These are phyloP conservation scores for Andrena marginata DNA, from an alignment of 2,888 invertebrate genomes.

Conservation along the genomic window DNA sequence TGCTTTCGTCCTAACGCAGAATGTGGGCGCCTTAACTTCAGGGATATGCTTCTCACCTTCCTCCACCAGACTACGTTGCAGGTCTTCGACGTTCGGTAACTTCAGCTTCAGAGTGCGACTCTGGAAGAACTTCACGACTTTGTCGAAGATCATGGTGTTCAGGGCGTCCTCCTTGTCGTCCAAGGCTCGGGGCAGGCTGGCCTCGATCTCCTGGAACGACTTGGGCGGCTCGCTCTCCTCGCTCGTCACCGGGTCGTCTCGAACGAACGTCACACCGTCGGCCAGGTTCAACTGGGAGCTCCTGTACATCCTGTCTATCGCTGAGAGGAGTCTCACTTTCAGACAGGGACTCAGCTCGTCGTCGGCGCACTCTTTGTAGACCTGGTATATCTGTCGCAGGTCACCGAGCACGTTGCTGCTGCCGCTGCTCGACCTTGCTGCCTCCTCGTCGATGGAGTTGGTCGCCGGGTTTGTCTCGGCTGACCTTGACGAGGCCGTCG, in stretches of 20 bases:
- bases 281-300: constrained; percentile 88
- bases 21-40: not conserved
- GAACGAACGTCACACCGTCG: constrained; percentile 92
- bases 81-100: constrained; percentile 89
- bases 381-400: constrained; percentile 90
- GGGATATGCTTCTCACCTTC: constrained; percentile 84
- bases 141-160: constrained; percentile 91
- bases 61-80: constrained; percentile 88
- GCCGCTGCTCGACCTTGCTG: constrained; percentile 75
- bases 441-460: constrained; percentile 81
- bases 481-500: constrained; percentile 78
- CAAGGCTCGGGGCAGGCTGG: constrained; percentile 90
- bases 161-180: constrained; percentile 91
- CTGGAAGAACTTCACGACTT: constrained; percentile 91
- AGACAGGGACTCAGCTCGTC: constrained; percentile 90
- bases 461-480: constrained; percentile 74
- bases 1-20: too few species aligned
- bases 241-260: constrained; percentile 85
- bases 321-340: constrained; percentile 92
- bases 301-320: constrained; percentile 91
- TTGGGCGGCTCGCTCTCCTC: constrained; percentile 83
- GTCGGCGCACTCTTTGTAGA: constrained; percentile 92
- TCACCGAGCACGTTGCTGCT: constrained; percentile 87
- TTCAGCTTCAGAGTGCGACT: constrained; percentile 93
- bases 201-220: constrained; percentile 89